A percentile compares a stretch with the other conserved stretches of the same genome.
phyloP scores from a whole-genome alignment of 2,888 invertebrate genomes.

The Tortrix viridana region DNA sequence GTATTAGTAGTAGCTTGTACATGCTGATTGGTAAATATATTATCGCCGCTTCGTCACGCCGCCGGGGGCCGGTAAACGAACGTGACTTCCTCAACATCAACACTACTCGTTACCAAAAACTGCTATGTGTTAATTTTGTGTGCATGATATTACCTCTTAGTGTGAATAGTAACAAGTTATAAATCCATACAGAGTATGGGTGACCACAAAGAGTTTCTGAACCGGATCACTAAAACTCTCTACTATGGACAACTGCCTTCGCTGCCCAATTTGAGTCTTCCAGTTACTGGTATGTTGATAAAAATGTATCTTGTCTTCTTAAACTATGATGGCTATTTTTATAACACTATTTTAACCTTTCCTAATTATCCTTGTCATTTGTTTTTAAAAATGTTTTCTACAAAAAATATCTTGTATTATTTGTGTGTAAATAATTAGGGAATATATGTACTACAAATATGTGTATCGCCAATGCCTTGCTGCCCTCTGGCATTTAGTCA shows the following conservation, averaged over 20 bases:
- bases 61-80: constrained; percentile 22
- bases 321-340: too few species aligned
- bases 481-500: too few species aligned
- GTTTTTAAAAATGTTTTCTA: too few species aligned
- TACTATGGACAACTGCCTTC: constrained; percentile 93
- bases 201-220: constrained; percentile 90
- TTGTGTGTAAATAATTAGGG: too few species aligned
- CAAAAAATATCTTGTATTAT: too few species aligned
- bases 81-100: constrained; percentile 21
- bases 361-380: too few species aligned
- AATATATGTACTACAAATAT: too few species aligned
- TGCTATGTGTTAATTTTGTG: constrained; percentile 9
- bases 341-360: too few species aligned
- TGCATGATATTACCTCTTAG: constrained; percentile 1
- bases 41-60: constrained; percentile 8
- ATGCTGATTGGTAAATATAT: not conserved
- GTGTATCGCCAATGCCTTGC: too few species aligned
- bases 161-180: constrained; percentile 23
- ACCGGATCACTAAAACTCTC: constrained; percentile 93
- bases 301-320: too few species aligned
- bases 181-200: constrained; percentile 82
- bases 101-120: not conserved
- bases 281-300: constrained; percentile 88
- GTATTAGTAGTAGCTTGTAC: not conserved
- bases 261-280: constrained; percentile 88